Evolutionary conservation across 2,888 invertebrate species (phyloP).

Genomic region (Melanostoma mellinum): DNA sequence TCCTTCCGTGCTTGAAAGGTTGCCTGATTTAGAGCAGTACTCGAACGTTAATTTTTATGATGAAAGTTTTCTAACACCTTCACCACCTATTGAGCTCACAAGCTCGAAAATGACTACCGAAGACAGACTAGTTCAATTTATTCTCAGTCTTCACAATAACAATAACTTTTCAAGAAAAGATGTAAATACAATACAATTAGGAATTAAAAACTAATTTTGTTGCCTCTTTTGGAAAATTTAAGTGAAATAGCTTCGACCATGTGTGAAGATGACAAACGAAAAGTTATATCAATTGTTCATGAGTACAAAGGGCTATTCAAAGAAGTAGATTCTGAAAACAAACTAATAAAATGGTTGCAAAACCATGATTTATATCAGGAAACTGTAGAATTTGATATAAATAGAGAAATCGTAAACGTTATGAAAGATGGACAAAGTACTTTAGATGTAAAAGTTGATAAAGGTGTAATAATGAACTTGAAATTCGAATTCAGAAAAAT

Average conservation of each 20-base stretch:
- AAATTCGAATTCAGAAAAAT: conserved; percentile 42
- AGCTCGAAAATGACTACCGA: not conserved
- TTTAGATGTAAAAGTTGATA: conserved; percentile 24
- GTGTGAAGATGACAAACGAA: conserved; percentile 8
- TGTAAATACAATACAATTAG: conserved; percentile 17
- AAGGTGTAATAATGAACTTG: conserved; percentile 34
- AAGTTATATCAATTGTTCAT: conserved; percentile 4
- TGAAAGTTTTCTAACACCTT: not conserved
- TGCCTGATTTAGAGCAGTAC: not conserved
- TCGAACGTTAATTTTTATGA: not conserved
- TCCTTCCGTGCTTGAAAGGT: conserved; percentile 5
- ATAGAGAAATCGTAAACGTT: conserved; percentile 23
- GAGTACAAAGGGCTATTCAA: conserved; percentile 2
- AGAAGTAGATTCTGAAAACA: conserved; percentile 32
- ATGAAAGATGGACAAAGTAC: not conserved
- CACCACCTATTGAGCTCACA: not conserved
- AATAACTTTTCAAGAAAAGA: conserved; percentile 42
- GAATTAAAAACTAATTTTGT: conserved; percentile 22
- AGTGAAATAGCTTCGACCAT: not conserved
- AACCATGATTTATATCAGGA: conserved; percentile 4
- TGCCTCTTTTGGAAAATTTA: conserved; percentile 15
- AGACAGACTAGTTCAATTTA: not conserved
- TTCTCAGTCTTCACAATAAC: conserved; percentile 18
- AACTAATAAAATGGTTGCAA: conserved; percentile 21
- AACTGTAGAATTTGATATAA: conserved; percentile 26